A percentile compares a stretch with the other conserved stretches of the same genome.
Evolutionary conservation across 2,888 invertebrate species (phyloP).

Genomic region (Onchidella celtica): DNA sequence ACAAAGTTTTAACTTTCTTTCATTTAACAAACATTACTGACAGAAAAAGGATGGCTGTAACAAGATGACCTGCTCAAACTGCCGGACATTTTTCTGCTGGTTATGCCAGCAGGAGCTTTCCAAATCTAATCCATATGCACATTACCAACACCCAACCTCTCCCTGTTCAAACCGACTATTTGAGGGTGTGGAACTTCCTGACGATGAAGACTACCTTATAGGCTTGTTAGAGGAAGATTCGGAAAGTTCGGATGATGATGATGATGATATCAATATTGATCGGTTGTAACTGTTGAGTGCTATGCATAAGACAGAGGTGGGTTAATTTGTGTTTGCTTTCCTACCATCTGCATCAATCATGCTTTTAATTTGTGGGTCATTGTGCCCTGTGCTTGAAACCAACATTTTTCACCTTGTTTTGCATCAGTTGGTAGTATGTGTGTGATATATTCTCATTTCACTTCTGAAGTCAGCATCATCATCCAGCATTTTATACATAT

Average conservation of each 20-base stretch:
- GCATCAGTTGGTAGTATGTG: no score
- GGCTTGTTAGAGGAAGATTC: slow-evolving; percentile 13
- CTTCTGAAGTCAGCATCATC: no score
- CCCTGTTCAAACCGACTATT: slow-evolving; percentile 83
- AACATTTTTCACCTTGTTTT: no score
- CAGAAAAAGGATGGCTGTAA: slow-evolving; percentile 87
- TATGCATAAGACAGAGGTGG: slow-evolving; percentile 11
- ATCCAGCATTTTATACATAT: no score
- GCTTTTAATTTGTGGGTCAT: no score
- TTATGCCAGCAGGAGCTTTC: slow-evolving; percentile 82
- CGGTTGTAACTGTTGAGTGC: slow-evolving; percentile 10
- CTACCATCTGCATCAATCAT: no score
- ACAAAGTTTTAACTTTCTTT: no score
- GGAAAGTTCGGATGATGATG: slow-evolving; percentile 20
- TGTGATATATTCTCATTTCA: no score
- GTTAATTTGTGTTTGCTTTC: no score
- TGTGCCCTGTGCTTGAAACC: no score
- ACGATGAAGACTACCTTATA: slow-evolving; percentile 35
- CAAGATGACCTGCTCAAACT: slow-evolving; percentile 86
- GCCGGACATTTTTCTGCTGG: slow-evolving; percentile 85
- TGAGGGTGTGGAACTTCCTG: slow-evolving; percentile 71
- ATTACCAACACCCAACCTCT: slow-evolving; percentile 81
- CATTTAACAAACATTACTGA: slow-evolving; percentile 49
- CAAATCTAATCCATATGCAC: slow-evolving; percentile 83
- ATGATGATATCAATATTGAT: slow-evolving; percentile 36